Evolutionary conservation across 2,113 vertebrate genomes (phyloP), one percentile per base, ranked within the genome.

Genomic region (Oncorhynchus kisutch): DNA sequence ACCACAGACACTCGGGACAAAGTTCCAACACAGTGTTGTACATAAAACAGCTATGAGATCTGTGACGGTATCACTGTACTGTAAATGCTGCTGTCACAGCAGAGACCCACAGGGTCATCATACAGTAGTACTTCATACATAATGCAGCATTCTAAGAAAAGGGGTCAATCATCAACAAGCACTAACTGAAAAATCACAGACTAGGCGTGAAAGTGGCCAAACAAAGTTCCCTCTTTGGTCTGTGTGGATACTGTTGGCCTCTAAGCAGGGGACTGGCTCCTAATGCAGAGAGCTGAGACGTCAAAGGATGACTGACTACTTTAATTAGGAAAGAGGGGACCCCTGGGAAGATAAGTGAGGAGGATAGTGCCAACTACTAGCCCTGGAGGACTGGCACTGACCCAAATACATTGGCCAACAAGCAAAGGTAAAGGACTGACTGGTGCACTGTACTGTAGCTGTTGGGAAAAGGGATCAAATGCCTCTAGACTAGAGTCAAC

Each of bases 231-330:
- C 18, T 25, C 18, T 9, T 72, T 29, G 64, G 67, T 74, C 74
- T 22, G 27, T 34, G 25, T 67, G 14, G 29, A 62, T 29, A 54
- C 51, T 54, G 39, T 45, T 6, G 9, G 67, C 51, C 45, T 65
- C 70, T 14, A 51, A 59, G 54, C 39, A n/a, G 24, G 31, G n/a
- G 49, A 25, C 34, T 22, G 34, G 27, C 27, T 67, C 16, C 72
- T 80, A 24, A 69, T 70, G 59, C 65, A 73, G 62, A 73, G 62
- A 71, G 69, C 72, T 31, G 31, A 73, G 20, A 75, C 77, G 76
- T 79, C 68, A 82, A 29, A 75, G 74, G 67, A 62, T 83, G 81
- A 90, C 78, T 80, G 85, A 85, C 85, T 78, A 68, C 59, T 88
- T 80, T 84, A 85, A 87, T 85, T 85, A 83, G 73, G 59, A 24